These are phyloP conservation scores for Ammospiza maritima DNA, from an alignment of 2,797 vertebrate genomes.

Conservation along the genomic window DNA sequence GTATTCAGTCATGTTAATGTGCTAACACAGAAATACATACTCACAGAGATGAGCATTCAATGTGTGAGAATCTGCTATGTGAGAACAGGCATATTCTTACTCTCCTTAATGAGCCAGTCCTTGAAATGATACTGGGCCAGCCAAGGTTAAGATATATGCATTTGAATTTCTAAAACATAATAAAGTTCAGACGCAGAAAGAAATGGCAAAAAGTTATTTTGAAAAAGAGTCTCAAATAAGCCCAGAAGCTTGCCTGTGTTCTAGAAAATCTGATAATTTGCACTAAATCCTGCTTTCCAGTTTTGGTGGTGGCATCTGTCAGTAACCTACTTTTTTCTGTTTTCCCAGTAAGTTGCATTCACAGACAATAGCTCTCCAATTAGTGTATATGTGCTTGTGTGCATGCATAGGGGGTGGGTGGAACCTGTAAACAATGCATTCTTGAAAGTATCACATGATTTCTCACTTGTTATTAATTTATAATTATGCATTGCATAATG, in stretches of 20 bases:
- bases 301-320: background rate
- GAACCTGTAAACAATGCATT: background rate
- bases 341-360: conserved; percentile 2
- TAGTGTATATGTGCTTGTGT: background rate
- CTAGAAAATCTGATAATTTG: conserved; percentile 17
- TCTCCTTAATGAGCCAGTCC: background rate
- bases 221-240: background rate
- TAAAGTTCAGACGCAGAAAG: background rate
- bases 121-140: background rate
- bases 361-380: background rate
- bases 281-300: background rate
- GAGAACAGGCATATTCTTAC: background rate
- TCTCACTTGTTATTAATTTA: background rate
- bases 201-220: background rate
- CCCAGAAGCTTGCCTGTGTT: background rate
- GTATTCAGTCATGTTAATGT: background rate
- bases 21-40: background rate
- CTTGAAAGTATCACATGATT: background rate
- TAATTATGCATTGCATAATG: background rate
- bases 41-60: background rate
- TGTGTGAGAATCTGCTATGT: background rate
- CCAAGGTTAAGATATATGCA: background rate
- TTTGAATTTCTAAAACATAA: background rate
- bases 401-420: accelerated
- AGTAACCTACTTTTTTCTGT: background rate